Evolutionary conservation across 2,888 invertebrate species (phyloP).

Genomic region (Oegoconia quadripuncta): DNA sequence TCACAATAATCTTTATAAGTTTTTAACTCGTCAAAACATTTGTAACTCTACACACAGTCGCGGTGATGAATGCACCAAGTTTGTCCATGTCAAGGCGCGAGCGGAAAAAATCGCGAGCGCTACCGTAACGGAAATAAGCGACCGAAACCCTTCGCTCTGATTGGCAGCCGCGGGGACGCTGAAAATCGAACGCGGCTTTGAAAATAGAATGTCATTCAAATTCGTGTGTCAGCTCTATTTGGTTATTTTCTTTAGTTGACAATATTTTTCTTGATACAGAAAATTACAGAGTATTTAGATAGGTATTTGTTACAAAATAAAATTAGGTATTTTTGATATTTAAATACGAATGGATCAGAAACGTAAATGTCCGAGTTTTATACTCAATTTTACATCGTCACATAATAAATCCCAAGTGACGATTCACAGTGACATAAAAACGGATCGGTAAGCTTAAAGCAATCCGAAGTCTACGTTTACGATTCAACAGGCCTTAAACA

Average conservation of each 20-base stretch:
- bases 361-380: conserved; percentile 30
- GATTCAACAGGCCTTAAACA: conserved; percentile 59
- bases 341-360: conserved; percentile 5
- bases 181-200: conserved; percentile 25
- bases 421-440: conserved; percentile 61
- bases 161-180: conserved; percentile 49
- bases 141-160: conserved; percentile 51
- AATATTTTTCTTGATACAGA: too few relatives aligned
- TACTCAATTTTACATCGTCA: conserved; percentile 48
- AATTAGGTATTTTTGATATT: conserved; percentile 10
- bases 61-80: conserved; percentile 69
- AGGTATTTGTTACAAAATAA: too few relatives aligned
- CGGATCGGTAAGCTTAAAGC: conserved; percentile 60
- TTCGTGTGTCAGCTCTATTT: background rate
- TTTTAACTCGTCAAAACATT: conserved; percentile 21
- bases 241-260: background rate
- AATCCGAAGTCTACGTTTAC: conserved; percentile 60
- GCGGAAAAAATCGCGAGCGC: conserved; percentile 47
- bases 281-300: too few relatives aligned
- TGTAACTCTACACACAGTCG: conserved; percentile 33
- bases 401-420: conserved; percentile 58
- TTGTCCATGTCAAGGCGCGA: conserved; percentile 61
- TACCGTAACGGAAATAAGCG: conserved; percentile 56
- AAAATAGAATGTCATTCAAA: conserved; percentile 5
- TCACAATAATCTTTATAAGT: too few relatives aligned